These are phyloP conservation scores for Prostheceraeus crozeri DNA, from an alignment of 2,888 invertebrate genomes.

Conservation along the genomic window DNA sequence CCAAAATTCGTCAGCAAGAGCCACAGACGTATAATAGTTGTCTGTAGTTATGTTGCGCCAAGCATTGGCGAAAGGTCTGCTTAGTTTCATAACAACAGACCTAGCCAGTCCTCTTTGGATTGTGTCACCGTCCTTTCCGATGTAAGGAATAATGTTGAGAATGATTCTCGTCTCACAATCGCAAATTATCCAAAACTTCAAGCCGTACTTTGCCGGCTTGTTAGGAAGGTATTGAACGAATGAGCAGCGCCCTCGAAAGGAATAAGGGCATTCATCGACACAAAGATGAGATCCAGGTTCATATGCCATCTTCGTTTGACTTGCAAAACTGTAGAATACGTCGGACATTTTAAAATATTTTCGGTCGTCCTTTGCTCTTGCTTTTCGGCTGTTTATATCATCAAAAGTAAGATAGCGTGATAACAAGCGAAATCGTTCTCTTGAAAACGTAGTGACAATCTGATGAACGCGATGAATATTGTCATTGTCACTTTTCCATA, in stretches of 20 bases:
- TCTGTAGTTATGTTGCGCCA: no score
- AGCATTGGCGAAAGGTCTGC: no score
- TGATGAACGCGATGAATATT: slow-evolving; percentile 26
- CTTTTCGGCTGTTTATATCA: background rate
- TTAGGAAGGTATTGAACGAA: slow-evolving; percentile 9
- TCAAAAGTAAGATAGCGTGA: slow-evolving; percentile 19
- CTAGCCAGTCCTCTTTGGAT: no score
- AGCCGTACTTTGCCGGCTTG: slow-evolving; percentile 7
- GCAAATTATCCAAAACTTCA: slow-evolving; percentile 16
- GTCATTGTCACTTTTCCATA: slow-evolving; percentile 12
- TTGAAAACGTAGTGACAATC: slow-evolving; percentile 28
- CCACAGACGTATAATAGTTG: no score
- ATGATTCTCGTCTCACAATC: no score
- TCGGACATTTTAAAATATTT: slow-evolving; percentile 10
- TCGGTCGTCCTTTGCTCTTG: background rate
- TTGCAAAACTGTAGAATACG: background rate
- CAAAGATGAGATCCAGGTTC: slow-evolving; percentile 13
- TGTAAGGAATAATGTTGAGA: no score
- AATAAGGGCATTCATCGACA: slow-evolving; percentile 17
- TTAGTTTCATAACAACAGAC: no score
- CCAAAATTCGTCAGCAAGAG: no score
- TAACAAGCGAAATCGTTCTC: slow-evolving; percentile 26
- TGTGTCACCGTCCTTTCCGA: no score
- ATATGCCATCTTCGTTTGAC: background rate
- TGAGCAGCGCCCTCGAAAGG: slow-evolving; percentile 3